Evolutionary conservation across 2,888 invertebrate species (phyloP).

Genomic region (Cataglyphis albicans): DNA sequence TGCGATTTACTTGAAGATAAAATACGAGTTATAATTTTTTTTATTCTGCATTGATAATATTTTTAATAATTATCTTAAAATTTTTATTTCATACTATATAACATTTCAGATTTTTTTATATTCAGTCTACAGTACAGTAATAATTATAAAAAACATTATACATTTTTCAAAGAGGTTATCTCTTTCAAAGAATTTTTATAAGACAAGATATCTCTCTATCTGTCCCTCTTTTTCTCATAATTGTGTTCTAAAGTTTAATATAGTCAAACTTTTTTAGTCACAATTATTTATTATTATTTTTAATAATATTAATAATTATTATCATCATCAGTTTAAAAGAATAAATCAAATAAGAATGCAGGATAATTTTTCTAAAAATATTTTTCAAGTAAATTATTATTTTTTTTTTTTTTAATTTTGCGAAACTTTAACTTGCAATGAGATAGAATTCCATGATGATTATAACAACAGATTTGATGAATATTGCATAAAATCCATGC

Average conservation of each 20-base stretch:
- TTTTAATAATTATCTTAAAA: not conserved
- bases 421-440: not conserved
- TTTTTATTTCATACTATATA: no score
- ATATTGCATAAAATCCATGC: not conserved
- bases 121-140: no score
- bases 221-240: not conserved
- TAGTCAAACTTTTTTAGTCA: not conserved
- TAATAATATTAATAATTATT: no score
- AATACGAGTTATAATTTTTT: not conserved
- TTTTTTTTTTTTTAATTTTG: slow-evolving; percentile 9
- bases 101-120: not conserved
- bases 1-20: not conserved
- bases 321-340: no score
- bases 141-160: no score
- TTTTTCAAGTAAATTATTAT: not conserved
- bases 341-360: no score
- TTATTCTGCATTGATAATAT: not conserved
- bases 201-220: no score
- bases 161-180: no score
- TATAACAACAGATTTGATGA: not conserved
- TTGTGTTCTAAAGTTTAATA: not conserved
- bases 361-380: no score
- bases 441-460: not conserved
- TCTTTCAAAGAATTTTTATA: no score
- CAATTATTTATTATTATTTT: not conserved